Evolutionary conservation across 2,113 vertebrate genomes (phyloP).

Genomic region (Trematocara zebra): DNA sequence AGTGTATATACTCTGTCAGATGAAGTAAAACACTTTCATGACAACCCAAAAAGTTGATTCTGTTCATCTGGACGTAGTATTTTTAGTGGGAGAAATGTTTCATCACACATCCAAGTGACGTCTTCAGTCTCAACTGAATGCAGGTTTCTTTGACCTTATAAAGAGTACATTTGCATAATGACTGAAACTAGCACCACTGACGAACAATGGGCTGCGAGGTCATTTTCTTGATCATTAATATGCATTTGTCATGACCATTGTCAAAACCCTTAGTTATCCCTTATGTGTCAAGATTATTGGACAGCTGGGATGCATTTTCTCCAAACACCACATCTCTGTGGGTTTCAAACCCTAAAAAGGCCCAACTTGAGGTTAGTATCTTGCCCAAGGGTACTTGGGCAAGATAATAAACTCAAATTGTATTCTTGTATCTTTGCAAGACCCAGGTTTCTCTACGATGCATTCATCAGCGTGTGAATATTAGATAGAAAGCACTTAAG

Average conservation of each 20-base stretch:
- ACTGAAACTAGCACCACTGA: not conserved
- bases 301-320: not conserved
- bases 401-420: not conserved
- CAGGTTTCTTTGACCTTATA: not conserved
- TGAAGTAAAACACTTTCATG: not conserved
- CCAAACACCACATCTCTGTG: not conserved
- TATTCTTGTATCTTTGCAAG: rapidly evolving
- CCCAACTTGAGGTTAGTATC: not conserved
- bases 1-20: not conserved
- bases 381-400: not conserved
- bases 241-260: not conserved
- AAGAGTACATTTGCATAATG: not conserved
- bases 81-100: not conserved
- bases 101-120: not conserved
- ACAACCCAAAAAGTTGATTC: not conserved
- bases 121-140: not conserved
- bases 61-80: not conserved
- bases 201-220: not conserved
- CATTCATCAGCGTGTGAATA: not conserved
- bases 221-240: not conserved
- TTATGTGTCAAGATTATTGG: not conserved
- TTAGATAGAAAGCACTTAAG: not conserved
- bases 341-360: not conserved
- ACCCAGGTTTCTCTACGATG: not conserved
- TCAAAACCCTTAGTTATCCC: not conserved